Percentiles rank a stretch among this genome's conserved stretches.
These are phyloP conservation scores for Cliona cf. orientalis DNA, from an alignment of 37 sponge, comb jelly and placozoan species.

Conservation along the genomic window DNA sequence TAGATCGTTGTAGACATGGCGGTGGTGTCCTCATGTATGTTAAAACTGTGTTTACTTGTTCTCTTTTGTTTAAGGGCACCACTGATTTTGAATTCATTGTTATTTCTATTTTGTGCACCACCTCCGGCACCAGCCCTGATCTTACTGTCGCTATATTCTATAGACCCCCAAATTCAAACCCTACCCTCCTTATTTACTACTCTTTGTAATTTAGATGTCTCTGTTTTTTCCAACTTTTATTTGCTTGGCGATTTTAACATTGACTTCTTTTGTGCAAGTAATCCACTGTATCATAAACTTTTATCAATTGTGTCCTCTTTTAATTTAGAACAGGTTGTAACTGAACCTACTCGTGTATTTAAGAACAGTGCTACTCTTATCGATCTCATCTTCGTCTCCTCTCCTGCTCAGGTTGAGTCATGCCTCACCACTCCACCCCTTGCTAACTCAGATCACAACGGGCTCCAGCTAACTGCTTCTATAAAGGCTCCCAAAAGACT, in stretches of 20 bases:
- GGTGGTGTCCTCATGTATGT: too few relatives aligned
- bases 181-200: neutral
- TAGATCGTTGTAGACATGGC: too few relatives aligned
- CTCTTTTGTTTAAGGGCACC: too few relatives aligned
- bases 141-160: neutral
- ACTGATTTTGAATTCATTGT: neutral
- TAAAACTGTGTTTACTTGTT: too few relatives aligned
- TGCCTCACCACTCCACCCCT: neutral
- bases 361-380: neutral
- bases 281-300: neutral
- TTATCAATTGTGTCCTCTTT: neutral
- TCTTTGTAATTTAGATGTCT: neutral
- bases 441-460: neutral
- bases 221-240: neutral
- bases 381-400: neutral
- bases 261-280: neutral
- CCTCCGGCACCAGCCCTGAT: neutral
- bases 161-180: neutral
- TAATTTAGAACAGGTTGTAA: neutral
- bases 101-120: neutral
- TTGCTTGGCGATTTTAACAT: neutral
- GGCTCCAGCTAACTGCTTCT: neutral
- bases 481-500: neutral
- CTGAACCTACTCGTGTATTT: neutral
- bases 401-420: neutral